Evolutionary conservation across 1,140 invertebrate genomes (phyloP), one percentile per base, ranked within the genome.

Genomic region (Notospermus geniculatus): DNA sequence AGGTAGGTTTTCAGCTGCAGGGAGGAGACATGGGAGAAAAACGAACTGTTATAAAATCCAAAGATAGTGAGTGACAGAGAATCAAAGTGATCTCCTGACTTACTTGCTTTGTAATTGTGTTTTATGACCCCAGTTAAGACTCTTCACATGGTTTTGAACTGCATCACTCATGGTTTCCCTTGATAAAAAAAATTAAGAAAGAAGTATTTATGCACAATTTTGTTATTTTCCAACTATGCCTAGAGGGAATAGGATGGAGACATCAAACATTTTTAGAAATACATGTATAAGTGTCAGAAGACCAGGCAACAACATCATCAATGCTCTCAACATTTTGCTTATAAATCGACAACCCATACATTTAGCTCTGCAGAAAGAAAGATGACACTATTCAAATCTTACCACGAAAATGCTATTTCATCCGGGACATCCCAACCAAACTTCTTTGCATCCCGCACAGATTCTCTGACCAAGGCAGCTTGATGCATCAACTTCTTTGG

Each of bases 401-500:
- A 71, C 68, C 70, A 71, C 28, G 52, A 29, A 62, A 77, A 70
- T 15, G 60, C 27, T 23, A 76, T 58, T 59, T 68, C 68, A 2
- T 71, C 65, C 19, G 87, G 85, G 54, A 92, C 80, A 78, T 91
- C 80, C 91, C 92, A 94, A 36, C 91, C 92, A 79, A 90, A 93
- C 53, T 86, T 83, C 52, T 84, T 82, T 0, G 91, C 87, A 84
- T 93, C 91, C 86, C 90, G 85, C 52, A 93, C 82, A 65, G 87
- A 84, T 80, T 94, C 90, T 64, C 93, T 93, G 1, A 73, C 80
- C 4, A 95, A 76, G 1, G 93, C 88, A 41, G 93, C 92, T 80
- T 94, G 91, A 77, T 97, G 95, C 91, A 97, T 95, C 41, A 97
- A 80, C 77, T 97, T 97, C 78, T 97, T 97, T 1, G 95, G 94